A percentile compares a stretch with the other conserved stretches of the same genome.
These are phyloP conservation scores for Balearica regulorum DNA, from an alignment of 2,797 vertebrate species.

Conservation along the genomic window DNA sequence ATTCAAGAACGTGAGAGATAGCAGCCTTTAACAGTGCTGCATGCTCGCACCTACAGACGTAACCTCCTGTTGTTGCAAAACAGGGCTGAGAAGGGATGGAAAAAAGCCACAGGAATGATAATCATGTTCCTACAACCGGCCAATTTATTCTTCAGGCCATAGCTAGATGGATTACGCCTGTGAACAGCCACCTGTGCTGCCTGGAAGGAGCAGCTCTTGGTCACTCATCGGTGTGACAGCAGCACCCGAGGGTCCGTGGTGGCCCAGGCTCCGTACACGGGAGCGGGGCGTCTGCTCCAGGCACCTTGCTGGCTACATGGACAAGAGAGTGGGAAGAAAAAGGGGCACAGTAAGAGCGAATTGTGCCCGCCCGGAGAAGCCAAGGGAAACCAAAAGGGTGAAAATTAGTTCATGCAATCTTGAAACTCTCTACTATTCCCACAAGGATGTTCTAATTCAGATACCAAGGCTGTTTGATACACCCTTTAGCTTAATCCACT, in stretches of 20 bases:
- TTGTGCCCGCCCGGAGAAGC: not conserved
- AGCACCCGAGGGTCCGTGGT: not conserved
- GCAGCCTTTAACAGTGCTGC: too few relatives aligned
- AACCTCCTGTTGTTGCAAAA: not conserved
- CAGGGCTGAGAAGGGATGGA: not conserved
- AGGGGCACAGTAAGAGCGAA: not conserved
- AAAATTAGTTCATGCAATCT: not conserved
- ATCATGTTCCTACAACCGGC: not conserved
- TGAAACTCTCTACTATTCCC: not conserved
- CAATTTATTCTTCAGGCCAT: not conserved
- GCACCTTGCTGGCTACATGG: rapidly evolving
- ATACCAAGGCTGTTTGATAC: not conserved
- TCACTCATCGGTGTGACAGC: not conserved
- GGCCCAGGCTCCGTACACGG: not conserved
- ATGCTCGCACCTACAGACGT: not conserved
- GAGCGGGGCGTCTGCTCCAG: not conserved
- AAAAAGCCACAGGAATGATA: not conserved
- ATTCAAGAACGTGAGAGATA: rapidly evolving
- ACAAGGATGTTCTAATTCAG: not conserved
- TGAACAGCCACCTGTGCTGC: not conserved
- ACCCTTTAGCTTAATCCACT: not conserved
- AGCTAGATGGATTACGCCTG: not conserved
- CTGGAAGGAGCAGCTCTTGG: not conserved
- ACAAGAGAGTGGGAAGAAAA: not conserved
- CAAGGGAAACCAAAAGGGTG: not conserved